Percentiles rank a stretch among this genome's conserved stretches.
Conservation (phyloP, 2,888 invertebrate species). For the Daptonema setosum region DNA sequence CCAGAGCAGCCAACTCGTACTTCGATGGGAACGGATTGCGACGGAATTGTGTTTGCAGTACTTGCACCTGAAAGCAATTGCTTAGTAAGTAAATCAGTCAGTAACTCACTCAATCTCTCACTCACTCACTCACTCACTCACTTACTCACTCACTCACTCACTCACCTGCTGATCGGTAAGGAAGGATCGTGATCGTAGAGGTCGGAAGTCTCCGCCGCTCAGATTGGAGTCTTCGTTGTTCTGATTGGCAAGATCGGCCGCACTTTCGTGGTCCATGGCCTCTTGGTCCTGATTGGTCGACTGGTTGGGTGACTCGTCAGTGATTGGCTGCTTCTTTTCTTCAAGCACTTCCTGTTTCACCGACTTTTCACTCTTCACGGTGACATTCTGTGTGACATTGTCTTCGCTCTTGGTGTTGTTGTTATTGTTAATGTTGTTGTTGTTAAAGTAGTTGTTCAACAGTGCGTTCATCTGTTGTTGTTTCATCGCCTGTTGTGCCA, state of each 20-base stretch:
- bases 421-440: not conserved
- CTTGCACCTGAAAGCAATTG: too few relatives aligned
- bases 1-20: constrained; percentile 72
- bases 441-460: not conserved
- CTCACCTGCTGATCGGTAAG: constrained; percentile 86
- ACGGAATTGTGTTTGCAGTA: constrained; percentile 68
- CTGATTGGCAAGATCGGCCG: not conserved
- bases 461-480: not conserved
- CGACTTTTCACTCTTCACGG: not conserved
- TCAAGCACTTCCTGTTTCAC: not conserved
- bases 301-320: too few relatives aligned
- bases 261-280: not conserved
- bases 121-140: too few relatives aligned
- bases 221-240: not conserved
- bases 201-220: constrained; percentile 17
- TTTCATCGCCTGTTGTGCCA: not conserved
- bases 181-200: constrained; percentile 62
- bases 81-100: too few relatives aligned
- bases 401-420: not conserved
- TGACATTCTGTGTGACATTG: not conserved
- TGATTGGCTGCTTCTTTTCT: too few relatives aligned
- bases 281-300: not conserved
- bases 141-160: too few relatives aligned
- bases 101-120: too few relatives aligned
- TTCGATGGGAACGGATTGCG: constrained; percentile 76